Base-by-base conservation (phyloP, 2,113 vertebrate species). In the Vicugna pacos region DNA sequence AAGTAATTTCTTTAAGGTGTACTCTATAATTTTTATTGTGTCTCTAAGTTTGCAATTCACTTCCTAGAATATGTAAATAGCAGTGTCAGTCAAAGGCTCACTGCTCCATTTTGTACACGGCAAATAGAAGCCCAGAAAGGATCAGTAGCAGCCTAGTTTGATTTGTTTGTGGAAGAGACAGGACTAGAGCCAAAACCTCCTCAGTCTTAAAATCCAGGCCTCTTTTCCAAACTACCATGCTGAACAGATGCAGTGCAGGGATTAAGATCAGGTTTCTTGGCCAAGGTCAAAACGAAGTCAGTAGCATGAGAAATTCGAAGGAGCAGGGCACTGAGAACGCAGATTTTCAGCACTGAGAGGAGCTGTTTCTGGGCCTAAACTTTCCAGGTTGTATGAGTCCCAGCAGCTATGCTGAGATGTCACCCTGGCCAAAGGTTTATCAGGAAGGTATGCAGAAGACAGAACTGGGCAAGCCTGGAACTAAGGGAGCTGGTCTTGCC, bases 221-320 rank as follows among this genome's bases (percentile, higher is more conserved):
- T 95, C 86, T 93, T 94, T 96, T 79, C 81, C 32, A 48, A 95
- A 91, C 93, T 58, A 83, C 75, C 58, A 11, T 22, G 58, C 69
- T 95, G 69, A 95, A 93, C 79, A 95, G 62, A 95, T 83, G 70
- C 73, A 85, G 50, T 58, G 32, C 56, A 79, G 50, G 79, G 35
- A 89, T 73, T 85, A 86, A 87, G 83, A 90, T 95, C 90, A 48
- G 69, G 69, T 96, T 97, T 97, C 96, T 86, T 72, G 58, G 80
- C 83, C 80, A 97, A 94, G 64, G 30, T 79, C 87, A 95, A 83
- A 92, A 54, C 17, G 42, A 89, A 46, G 22, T 91, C 62, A 86
- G 77, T 73, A 82, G 46, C 56, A 62, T 12, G 20, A 87, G 73
- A 83, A 72, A 48, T 65, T 82, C 86, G 86, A 64, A 91, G 65